Evolutionary conservation across 2,797 vertebrate genomes (phyloP).

Genomic region (Cossypha niveicapilla): DNA sequence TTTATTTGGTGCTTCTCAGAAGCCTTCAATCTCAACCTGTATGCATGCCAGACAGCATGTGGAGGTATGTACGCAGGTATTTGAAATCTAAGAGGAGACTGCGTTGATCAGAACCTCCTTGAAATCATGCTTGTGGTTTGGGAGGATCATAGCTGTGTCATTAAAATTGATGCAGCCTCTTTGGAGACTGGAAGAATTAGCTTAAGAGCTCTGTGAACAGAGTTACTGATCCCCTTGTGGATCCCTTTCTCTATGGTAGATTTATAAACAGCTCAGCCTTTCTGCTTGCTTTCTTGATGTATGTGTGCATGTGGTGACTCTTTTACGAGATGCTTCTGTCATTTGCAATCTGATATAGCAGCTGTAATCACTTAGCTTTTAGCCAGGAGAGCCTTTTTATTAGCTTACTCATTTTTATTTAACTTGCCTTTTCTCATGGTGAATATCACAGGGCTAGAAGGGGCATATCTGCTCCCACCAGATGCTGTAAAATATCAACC

Average conservation of each 20-base stretch:
- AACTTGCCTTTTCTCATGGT: slow-evolving; percentile 30
- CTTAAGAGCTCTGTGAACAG: slow-evolving; percentile 22
- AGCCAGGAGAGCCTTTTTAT: slow-evolving; percentile 33
- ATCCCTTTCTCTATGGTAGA: slow-evolving; percentile 33
- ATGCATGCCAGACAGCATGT: neutral
- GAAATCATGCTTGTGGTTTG: neutral
- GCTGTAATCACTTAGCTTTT: slow-evolving; percentile 45
- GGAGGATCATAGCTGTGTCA: neutral
- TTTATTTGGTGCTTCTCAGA: neutral
- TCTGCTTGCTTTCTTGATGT: slow-evolving; percentile 3
- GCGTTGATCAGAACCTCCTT: slow-evolving; percentile 3
- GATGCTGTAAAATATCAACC: neutral
- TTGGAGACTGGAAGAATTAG: slow-evolving; percentile 12
- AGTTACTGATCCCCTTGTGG: neutral
- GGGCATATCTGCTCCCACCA: neutral
- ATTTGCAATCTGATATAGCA: slow-evolving; percentile 25
- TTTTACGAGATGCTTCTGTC: slow-evolving; percentile 15
- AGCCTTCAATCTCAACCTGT: neutral
- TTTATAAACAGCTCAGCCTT: slow-evolving; percentile 35
- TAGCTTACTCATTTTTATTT: slow-evolving; percentile 49
- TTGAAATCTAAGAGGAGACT: neutral
- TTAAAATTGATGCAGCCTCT: slow-evolving; percentile 24
- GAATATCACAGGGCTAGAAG: neutral
- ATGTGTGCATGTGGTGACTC: slow-evolving; percentile 15
- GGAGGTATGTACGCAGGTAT: neutral